Percentiles rank a stretch among this genome's conserved stretches.
phyloP scores from a whole-genome alignment of 2,888 invertebrate genomes.

The Macrosoma leucophasiata region DNA sequence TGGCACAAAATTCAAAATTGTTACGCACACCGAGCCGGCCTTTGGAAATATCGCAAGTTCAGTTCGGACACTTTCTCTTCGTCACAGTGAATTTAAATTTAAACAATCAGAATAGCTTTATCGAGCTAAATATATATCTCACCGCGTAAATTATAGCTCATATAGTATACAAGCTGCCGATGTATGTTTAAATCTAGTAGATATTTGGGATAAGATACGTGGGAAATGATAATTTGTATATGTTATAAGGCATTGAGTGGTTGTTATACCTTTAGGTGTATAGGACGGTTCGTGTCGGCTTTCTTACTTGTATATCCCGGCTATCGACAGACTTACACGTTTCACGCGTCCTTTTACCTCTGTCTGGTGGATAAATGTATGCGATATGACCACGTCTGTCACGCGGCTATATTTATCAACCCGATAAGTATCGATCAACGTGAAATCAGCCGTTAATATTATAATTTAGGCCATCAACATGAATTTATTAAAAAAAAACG shows the following conservation, averaged over 20 bases:
- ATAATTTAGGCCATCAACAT: slow-evolving; percentile 65
- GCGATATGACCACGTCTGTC: no score
- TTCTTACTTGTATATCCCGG: not conserved
- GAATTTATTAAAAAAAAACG: slow-evolving; percentile 64
- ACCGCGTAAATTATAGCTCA: slow-evolving; percentile 58
- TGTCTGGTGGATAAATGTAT: no score
- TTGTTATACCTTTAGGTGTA: no score
- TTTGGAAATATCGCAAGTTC: slow-evolving; percentile 54
- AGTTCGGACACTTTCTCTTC: slow-evolving; percentile 24
- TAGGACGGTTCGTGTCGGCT: slow-evolving; percentile 9
- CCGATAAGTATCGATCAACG: no score
- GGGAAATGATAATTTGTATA: slow-evolving; percentile 27
- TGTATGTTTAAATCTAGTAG: slow-evolving; percentile 43
- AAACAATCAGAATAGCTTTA: slow-evolving; percentile 47
- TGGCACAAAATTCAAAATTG: slow-evolving; percentile 25
- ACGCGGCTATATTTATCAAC: no score
- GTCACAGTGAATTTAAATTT: slow-evolving; percentile 35
- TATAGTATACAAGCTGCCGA: slow-evolving; percentile 50
- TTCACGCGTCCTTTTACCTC: no score
- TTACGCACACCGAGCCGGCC: slow-evolving; percentile 40
- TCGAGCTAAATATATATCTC: slow-evolving; percentile 51
- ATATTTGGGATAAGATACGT: slow-evolving; percentile 41
- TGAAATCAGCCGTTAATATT: slow-evolving; percentile 56
- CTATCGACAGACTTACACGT: slow-evolving; percentile 11
- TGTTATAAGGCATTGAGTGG: slow-evolving; percentile 4